Conservation (phyloP, 2,888 invertebrate species). For the Tetragnatha montana region DNA sequence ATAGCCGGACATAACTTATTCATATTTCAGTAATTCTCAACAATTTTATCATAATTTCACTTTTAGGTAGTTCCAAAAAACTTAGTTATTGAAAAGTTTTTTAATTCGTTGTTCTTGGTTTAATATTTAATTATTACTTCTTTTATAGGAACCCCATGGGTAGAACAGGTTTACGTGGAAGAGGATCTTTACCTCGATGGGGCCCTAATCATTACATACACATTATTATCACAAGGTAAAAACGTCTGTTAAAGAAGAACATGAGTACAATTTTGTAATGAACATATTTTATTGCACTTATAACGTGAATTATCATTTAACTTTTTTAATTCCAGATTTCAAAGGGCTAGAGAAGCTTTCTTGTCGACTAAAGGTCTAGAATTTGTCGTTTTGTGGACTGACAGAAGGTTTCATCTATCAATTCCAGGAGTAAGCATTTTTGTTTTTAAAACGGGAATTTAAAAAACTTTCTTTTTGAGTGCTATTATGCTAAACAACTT, state of each 20-base stretch:
- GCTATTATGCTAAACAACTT: no score
- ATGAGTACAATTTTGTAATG: background rate
- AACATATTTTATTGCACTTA: background rate
- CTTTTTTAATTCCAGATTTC: constrained; percentile 42
- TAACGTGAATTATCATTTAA: background rate
- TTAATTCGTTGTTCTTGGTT: no score
- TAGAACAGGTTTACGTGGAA: constrained; percentile 76
- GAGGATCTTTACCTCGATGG: constrained; percentile 76
- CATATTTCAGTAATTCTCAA: no score
- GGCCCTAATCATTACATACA: constrained; percentile 77
- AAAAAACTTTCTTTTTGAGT: no score
- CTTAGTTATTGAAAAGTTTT: no score
- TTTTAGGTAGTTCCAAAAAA: no score
- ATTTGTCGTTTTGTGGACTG: constrained; percentile 69
- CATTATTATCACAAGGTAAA: constrained; percentile 75
- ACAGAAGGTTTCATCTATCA: constrained; percentile 68
- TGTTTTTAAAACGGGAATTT: no score
- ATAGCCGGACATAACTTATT: no score
- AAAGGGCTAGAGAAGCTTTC: constrained; percentile 49
- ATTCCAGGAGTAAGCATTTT: constrained; percentile 64
- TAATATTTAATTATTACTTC: background rate
- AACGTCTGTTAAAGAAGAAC: background rate
- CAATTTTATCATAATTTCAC: no score
- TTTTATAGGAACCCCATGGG: constrained; percentile 76
- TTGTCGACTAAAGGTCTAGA: constrained; percentile 67